These are phyloP conservation scores for Ara ararauna DNA, from an alignment of 2,797 vertebrate species.

Conservation along the genomic window DNA sequence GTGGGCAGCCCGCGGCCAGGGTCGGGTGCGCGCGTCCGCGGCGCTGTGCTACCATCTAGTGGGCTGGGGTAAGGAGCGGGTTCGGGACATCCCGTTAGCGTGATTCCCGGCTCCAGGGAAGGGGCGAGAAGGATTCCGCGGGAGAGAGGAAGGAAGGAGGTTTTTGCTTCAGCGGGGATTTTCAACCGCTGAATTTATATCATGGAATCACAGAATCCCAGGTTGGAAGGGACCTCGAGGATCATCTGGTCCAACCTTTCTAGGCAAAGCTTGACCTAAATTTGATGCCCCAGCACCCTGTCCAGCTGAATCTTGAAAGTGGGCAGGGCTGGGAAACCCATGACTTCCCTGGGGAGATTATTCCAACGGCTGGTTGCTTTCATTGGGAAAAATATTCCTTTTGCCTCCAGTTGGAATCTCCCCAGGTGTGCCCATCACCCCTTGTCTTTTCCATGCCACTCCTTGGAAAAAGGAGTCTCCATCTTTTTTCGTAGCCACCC, in stretches of 20 bases:
- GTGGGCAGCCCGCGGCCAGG: not conserved
- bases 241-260: not conserved
- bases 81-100: not conserved
- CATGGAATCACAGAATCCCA: not conserved
- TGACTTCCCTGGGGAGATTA: not conserved
- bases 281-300: not conserved
- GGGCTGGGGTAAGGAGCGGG: not conserved
- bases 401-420: not conserved
- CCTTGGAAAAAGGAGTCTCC: not conserved
- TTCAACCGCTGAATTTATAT: not conserved
- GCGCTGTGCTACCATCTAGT: conserved; percentile 28
- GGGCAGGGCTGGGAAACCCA: not conserved
- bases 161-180: not conserved
- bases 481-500: not conserved
- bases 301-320: not conserved
- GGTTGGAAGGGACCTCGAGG: not conserved
- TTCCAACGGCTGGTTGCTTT: not conserved
- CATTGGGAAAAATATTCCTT: not conserved
- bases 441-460: not conserved
- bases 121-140: not conserved
- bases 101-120: not conserved
- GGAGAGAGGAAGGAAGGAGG: too few relatives aligned
- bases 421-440: not conserved
- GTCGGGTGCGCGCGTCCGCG: not conserved
- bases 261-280: not conserved